Evolutionary conservation across 2,888 invertebrate species (phyloP).

Genomic region (Lepidochitona cinerea): DNA sequence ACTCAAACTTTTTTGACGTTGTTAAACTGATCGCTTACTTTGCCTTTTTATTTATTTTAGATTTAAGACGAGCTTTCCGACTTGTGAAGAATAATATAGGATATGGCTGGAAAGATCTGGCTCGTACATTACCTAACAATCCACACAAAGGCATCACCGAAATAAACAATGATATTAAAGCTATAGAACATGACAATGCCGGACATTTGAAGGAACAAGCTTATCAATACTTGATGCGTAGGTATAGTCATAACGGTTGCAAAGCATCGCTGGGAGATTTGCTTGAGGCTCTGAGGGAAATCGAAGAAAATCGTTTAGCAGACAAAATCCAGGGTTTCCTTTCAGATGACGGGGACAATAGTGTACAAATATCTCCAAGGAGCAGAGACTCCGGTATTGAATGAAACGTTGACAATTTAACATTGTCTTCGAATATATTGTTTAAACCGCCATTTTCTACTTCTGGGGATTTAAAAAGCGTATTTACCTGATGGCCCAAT

Average conservation of each 20-base stretch:
- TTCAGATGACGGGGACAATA: background rate
- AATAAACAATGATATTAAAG: conserved; percentile 20
- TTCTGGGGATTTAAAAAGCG: no score
- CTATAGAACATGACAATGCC: conserved; percentile 16
- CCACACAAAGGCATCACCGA: conserved; percentile 10
- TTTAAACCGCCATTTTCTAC: no score
- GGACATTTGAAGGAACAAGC: conserved; percentile 23
- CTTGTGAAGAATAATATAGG: conserved; percentile 21
- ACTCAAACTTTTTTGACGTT: no score
- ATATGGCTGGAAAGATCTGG: conserved; percentile 20
- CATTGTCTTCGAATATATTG: no score
- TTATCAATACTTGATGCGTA: conserved; percentile 2
- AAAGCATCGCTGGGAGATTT: conserved; percentile 10
- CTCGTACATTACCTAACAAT: conserved; percentile 14
- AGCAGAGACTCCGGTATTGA: background rate
- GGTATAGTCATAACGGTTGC: conserved; percentile 4
- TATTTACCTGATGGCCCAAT: no score
- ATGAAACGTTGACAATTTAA: no score
- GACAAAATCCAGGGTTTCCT: conserved; percentile 5
- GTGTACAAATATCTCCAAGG: background rate
- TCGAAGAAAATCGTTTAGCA: conserved; percentile 19
- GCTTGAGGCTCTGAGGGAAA: conserved; percentile 10
- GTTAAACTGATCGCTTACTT: no score
- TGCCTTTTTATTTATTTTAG: conserved; percentile 10
- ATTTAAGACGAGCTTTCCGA: conserved; percentile 14